Conservation (phyloP, 2,888 invertebrate genomes). For the Patella ulyssiponensis region DNA sequence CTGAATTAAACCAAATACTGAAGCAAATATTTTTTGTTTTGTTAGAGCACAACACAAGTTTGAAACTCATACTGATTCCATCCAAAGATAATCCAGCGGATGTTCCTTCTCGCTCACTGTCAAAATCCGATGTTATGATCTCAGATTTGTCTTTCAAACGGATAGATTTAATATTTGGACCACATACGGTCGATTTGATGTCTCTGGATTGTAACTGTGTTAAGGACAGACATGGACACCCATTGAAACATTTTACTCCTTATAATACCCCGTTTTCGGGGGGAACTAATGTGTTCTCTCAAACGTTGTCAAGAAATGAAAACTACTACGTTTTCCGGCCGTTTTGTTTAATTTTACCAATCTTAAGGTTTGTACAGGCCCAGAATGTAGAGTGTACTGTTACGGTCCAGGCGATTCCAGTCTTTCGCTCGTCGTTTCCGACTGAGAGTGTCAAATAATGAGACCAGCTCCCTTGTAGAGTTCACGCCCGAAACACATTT, state of each 20-base stretch:
- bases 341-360: neutral
- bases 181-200: neutral
- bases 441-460: no score
- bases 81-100: neutral
- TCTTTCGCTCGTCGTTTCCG: no score
- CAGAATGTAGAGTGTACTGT: neutral
- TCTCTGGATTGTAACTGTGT: neutral
- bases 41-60: neutral
- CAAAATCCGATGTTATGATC: neutral
- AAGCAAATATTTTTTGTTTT: neutral
- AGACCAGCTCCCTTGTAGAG: no score
- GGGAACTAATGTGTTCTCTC: neutral
- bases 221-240: neutral
- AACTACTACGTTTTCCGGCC: neutral
- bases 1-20: neutral
- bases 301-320: neutral
- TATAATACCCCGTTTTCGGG: neutral
- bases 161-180: neutral
- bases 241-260: neutral
- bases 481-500: no score
- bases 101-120: neutral
- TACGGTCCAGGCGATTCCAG: no score
- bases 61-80: neutral
- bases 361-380: neutral
- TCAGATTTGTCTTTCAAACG: neutral